These are phyloP conservation scores for Campoletis sonorensis DNA, from an alignment of 1,140 invertebrate genomes.

Conservation along the genomic window DNA sequence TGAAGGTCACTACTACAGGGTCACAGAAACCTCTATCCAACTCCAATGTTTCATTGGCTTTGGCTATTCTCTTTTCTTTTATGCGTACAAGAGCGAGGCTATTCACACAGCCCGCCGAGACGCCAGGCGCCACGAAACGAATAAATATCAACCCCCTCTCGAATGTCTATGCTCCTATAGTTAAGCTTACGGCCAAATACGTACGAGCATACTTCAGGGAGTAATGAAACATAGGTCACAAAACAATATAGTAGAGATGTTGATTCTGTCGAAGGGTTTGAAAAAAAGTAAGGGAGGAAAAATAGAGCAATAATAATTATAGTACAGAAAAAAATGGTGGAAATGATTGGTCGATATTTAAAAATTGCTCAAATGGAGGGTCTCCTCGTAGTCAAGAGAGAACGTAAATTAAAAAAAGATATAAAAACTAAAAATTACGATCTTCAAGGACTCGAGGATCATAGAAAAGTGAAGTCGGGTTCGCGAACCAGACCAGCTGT, in stretches of 20 bases:
- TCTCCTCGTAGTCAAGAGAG: too few relatives aligned
- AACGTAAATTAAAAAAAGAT: too few relatives aligned
- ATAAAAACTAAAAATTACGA: too few relatives aligned
- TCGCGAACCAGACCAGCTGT: too few relatives aligned
- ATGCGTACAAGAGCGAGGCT: neutral
- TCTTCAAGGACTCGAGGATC: too few relatives aligned
- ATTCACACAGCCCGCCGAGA: slow-evolving; percentile 19
- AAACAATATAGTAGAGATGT: neutral
- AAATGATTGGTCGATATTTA: too few relatives aligned
- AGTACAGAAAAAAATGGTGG: too few relatives aligned
- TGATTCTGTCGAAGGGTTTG: neutral
- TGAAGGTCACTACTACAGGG: neutral
- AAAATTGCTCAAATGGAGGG: too few relatives aligned
- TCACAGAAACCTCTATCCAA: neutral
- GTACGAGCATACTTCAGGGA: slow-evolving; percentile 9
- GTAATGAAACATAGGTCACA: slow-evolving; percentile 37
- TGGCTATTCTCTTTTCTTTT: neutral
- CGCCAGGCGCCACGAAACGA: slow-evolving; percentile 38
- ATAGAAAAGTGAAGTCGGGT: too few relatives aligned
- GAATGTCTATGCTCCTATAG: neutral
- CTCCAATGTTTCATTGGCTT: neutral
- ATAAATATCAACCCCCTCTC: slow-evolving; percentile 38
- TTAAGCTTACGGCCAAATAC: slow-evolving; percentile 29
- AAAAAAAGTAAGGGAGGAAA: neutral
- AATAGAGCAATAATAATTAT: too few relatives aligned